Base-by-base conservation (phyloP, 2,113 vertebrate species). In the Rhinichthys klamathensis region DNA sequence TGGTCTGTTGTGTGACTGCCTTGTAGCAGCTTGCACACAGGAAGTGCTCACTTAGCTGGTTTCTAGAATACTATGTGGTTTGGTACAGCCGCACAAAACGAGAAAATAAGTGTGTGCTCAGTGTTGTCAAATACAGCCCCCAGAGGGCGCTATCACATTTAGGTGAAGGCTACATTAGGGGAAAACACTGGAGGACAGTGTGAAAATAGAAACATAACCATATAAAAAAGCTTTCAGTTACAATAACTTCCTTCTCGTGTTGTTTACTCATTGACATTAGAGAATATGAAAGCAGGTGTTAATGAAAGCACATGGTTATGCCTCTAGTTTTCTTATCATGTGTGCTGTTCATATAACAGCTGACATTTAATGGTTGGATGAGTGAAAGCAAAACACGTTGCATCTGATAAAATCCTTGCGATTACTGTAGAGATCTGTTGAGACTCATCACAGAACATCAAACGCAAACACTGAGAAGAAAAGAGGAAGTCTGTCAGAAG, bases 1-100 rank as follows among this genome's bases (percentile, higher is more conserved):
- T 80, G 38, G 46, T 61, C 69, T 84, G 32, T 76, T 70, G 74
- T 75, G 56, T 60, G 82, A 63, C 87, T 83, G 74, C 51, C 41
- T 41, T 25, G 1, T 61, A 81, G 72, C 44, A 44, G 32, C 51
- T 27, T 63, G 30, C 49, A 69, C 69, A 56, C 69, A 56, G 54
- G 77, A 83, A 87, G 82, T 76, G 78, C 85, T 85, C 75, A 79
- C 80, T 88, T 51, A 74, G 56, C 77, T 65, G 49, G 76, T 75
- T 90, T 87, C 88, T 88, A 87, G 79, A 83, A 77, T 72, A 54
- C 35, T 69, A 32, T 67, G 67, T 58, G 70, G 86, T 58, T 77
- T 21, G 44, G 58, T 38, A 56, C 23, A 73, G n/a, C 58, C 56
- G 1, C 27, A 35, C 51, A 23, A 77, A 77, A 77, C 1, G 2